Evolutionary conservation across 2,888 invertebrate genomes (phyloP).

Genomic region (Anthophora plumipes): DNA sequence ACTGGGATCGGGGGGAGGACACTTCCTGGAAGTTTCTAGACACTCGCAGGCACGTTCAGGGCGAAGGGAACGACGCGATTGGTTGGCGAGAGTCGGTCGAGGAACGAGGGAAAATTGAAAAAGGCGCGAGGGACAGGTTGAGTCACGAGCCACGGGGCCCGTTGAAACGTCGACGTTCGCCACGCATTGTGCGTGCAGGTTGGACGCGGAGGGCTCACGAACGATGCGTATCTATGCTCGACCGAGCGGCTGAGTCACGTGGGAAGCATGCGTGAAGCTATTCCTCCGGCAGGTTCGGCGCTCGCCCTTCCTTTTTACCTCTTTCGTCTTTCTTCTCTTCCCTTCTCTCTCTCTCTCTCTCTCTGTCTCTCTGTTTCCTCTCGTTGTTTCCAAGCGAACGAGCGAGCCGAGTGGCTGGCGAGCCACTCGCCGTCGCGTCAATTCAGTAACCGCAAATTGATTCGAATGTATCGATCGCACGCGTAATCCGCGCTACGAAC

Average conservation of each 20-base stretch:
- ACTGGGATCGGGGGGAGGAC: too few relatives aligned
- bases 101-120: slow-evolving; percentile 38
- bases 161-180: slow-evolving; percentile 61
- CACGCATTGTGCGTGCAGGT: slow-evolving; percentile 77
- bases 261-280: slow-evolving; percentile 78
- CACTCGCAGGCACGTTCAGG: too few relatives aligned
- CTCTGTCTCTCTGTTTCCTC: not conserved
- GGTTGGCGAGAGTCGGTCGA: not conserved
- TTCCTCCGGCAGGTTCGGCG: slow-evolving; percentile 68
- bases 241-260: slow-evolving; percentile 76
- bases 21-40: not conserved
- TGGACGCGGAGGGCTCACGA: slow-evolving; percentile 66
- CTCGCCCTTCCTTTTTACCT: slow-evolving; percentile 39
- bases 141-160: slow-evolving; percentile 71
- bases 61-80: too few relatives aligned
- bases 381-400: slow-evolving; percentile 40
- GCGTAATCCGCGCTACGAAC: slow-evolving; percentile 26
- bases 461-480: slow-evolving; percentile 26
- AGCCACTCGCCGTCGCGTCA: slow-evolving; percentile 9
- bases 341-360: not conserved
- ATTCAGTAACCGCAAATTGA: slow-evolving; percentile 40
- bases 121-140: slow-evolving; percentile 72
- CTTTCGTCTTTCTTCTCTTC: slow-evolving; percentile 1
- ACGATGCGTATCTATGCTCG: slow-evolving; percentile 77
- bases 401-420: not conserved